Evolutionary conservation across 2,888 invertebrate genomes (phyloP).

Genomic region (Hoplodrina ambigua): DNA sequence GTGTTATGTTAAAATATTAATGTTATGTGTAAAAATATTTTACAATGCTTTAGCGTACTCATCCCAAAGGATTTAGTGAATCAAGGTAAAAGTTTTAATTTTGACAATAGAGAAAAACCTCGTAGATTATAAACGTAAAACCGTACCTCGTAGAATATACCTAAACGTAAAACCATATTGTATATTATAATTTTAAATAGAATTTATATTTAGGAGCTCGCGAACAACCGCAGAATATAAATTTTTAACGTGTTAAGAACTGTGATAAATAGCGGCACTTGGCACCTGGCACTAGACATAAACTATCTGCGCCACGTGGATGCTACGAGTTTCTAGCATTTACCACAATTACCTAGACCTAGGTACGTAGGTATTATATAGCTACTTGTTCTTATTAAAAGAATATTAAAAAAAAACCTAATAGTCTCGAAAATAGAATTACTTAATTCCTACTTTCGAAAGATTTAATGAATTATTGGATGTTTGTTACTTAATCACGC

Average conservation of each 20-base stretch:
- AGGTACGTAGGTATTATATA: conserved; percentile 8
- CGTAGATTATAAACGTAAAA: neutral
- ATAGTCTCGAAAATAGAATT: neutral
- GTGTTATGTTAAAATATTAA: too few relatives aligned
- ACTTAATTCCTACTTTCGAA: too few relatives aligned
- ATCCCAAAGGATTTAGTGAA: neutral
- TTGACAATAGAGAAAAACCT: neutral
- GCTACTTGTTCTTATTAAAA: neutral
- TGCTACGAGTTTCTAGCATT: conserved; percentile 41
- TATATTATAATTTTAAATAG: conserved; percentile 26
- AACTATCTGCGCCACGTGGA: conserved; percentile 56
- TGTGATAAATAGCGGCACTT: conserved; percentile 57
- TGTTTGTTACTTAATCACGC: too few relatives aligned
- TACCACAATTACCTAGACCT: conserved; percentile 29
- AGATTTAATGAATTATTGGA: too few relatives aligned
- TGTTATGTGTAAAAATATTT: too few relatives aligned
- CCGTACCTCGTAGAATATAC: neutral
- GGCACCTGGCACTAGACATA: conserved; percentile 57
- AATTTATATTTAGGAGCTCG: conserved; percentile 38
- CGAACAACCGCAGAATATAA: conserved; percentile 44
- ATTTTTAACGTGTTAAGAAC: conserved; percentile 61
- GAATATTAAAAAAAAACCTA: too few relatives aligned
- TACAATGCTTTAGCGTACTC: neutral
- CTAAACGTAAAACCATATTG: neutral
- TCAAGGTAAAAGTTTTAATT: neutral